Evolutionary conservation across 2,888 invertebrate genomes (phyloP), one percentile per base, ranked within the genome.

Genomic region (Drosophila ustulata): DNA sequence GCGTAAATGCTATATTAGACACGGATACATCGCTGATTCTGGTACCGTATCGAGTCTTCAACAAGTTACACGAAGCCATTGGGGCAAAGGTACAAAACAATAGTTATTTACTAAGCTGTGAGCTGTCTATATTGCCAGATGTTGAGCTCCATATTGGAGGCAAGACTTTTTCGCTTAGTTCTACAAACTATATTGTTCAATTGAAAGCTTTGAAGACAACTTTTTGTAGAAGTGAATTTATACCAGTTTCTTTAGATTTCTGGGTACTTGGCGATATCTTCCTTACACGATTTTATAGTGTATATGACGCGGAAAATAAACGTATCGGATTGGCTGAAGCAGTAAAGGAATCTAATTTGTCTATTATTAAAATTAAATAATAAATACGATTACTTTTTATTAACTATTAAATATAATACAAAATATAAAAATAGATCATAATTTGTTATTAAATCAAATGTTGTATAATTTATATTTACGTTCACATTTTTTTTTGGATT

Each of bases 201-300:
- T 4, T 72, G 0, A 28, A 30, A 2, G 3, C 25, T 4, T 2
- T 26, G 4, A 28, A 23, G 2, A 18, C 39, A 25, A 53, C 28
- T 3, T 26, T 67, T 4, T 83, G 88, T 45, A 9, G 32, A 0
- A 41, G 50, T 39, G 72, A 55, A n/a, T 70, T 82, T 46, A 49
- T 65, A 11, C 69, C 88, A 3, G 46, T 77, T 8, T 6, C 18
- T 2, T 26, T 18, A n/a, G 30, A 45, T 11, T 68, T 80, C 23
- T 88, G 82, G 88, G 73, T 84, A 8, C 50, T 83, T 13, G 83
- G 83, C 3, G 71, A 87, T 45, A n/a, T 77, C 0, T 83, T n/a
- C n/a, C n/a, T n/a, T n/a, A n/a, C n/a, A n/a, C n/a, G 69, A 3
- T 71, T 70, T 37, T 83, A 88, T 26, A 87, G 46, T n/a, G 85